phyloP scores from a whole-genome alignment of 2,113 vertebrate species.

The Alces alces region DNA sequence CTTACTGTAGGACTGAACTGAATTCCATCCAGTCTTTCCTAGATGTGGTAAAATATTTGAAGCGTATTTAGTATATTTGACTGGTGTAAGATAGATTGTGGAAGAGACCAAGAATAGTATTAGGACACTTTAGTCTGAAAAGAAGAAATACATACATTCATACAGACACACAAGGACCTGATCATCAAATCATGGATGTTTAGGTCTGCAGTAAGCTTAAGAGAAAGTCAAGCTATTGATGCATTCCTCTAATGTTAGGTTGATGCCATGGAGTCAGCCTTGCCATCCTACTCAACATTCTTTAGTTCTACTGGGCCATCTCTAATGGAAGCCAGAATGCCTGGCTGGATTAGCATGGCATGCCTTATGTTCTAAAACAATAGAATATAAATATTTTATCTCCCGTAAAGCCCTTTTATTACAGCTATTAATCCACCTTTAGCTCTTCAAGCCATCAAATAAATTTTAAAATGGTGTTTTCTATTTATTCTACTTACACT shows the following conservation, averaged over 20 bases:
- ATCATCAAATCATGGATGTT: background rate
- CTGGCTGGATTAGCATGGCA: background rate
- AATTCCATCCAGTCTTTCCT: background rate
- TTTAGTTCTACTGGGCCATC: background rate
- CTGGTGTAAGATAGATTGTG: background rate
- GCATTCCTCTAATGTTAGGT: background rate
- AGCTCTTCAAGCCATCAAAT: background rate
- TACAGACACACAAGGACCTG: background rate
- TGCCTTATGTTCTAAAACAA: slow-evolving; percentile 14
- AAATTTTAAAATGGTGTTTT: background rate
- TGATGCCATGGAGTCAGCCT: background rate
- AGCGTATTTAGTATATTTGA: background rate
- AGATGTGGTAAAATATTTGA: background rate
- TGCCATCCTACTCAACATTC: background rate
- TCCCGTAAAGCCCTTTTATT: background rate
- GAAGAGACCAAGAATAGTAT: background rate
- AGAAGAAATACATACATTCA: background rate
- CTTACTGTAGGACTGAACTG: background rate
- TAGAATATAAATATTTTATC: background rate
- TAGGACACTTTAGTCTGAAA: background rate
- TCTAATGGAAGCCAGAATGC: background rate
- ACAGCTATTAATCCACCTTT: background rate
- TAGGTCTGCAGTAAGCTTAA: background rate
- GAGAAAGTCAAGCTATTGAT: background rate
- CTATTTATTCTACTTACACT: background rate